phyloP scores from a whole-genome alignment of 2,113 vertebrate genomes.

The Heliornis fulica region DNA sequence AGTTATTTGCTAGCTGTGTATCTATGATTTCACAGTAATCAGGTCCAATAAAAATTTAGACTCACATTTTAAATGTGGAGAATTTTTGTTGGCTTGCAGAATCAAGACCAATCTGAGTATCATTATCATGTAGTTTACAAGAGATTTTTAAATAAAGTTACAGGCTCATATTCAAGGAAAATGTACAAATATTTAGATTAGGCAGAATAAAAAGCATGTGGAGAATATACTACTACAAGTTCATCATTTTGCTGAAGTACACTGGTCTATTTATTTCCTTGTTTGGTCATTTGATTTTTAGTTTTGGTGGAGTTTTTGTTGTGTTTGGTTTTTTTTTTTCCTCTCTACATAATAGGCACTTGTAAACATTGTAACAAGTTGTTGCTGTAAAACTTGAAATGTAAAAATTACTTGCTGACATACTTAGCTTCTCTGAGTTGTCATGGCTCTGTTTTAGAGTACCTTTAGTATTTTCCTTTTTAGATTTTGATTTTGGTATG shows the following conservation, averaged over 20 bases:
- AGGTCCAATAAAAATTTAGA: not conserved
- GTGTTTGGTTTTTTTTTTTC: not conserved
- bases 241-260: too few relatives aligned
- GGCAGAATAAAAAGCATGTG: not conserved
- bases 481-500: not conserved
- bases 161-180: not conserved
- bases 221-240: not conserved
- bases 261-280: too few relatives aligned
- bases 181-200: not conserved
- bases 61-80: not conserved
- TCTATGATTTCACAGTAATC: not conserved
- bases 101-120: not conserved
- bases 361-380: not conserved
- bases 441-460: not conserved
- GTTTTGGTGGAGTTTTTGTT: too few relatives aligned
- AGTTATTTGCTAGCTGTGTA: not conserved
- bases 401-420: not conserved
- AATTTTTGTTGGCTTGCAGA: not conserved
- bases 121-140: not conserved
- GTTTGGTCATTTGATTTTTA: too few relatives aligned
- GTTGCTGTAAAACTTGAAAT: not conserved
- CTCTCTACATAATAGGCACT: not conserved
- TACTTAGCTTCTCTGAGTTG: not conserved
- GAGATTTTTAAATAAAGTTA: not conserved
- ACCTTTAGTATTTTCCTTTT: not conserved